Base-by-base conservation (phyloP, 2,888 invertebrate species). In the Carterocephalus palaemon region DNA sequence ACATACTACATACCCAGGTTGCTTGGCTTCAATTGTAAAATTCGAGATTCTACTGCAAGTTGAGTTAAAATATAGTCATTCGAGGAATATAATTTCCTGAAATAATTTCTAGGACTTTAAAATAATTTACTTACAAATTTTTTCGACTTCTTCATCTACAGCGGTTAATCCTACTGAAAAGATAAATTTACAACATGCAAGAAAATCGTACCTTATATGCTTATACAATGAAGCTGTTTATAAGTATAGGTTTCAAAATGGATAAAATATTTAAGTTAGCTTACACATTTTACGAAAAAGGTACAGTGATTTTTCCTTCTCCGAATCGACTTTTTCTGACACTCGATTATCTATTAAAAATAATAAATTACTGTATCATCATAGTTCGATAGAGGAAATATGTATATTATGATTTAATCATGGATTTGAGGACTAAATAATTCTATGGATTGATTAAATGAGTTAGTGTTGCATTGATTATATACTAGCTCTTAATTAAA, bases 61-160 rank as follows among this genome's bases (percentile, higher is more conserved):
- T 37, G 8, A 26, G 19, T 38, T 22, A 29, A 45, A 1, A 12
- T 31, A 3, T 39, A n/a, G 6, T n/a, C n/a, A n/a, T n/a, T 13
- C 31, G 43, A 17, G 0, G 13, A 7, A 13, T 1, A 20, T 24
- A 4, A n/a, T 8, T 15, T 17, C 22, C 6, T 36, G 20, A 5
- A 8, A 12, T 17, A 23, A 29, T 20, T 7, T 10, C 20, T 7
- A 22, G 2, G 26, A 3, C n/a, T 34, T 7, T 16, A 60, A 40
- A 17, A 31, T 22, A 8, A n/a, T 31, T 17, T 20, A 46, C 76
- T 64, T 62, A 81, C 81, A 31, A 53, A 81, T 79, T 64, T 75
- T 81, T 56, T 77, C 76, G 2, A 81, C 75, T 51, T 77, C 71
- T 58, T 79, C 75, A 19, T 81, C 81, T 9, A 80, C 29, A 3